Conservation (phyloP, 2,113 vertebrate species). For the Anarrhichthys ocellatus region DNA sequence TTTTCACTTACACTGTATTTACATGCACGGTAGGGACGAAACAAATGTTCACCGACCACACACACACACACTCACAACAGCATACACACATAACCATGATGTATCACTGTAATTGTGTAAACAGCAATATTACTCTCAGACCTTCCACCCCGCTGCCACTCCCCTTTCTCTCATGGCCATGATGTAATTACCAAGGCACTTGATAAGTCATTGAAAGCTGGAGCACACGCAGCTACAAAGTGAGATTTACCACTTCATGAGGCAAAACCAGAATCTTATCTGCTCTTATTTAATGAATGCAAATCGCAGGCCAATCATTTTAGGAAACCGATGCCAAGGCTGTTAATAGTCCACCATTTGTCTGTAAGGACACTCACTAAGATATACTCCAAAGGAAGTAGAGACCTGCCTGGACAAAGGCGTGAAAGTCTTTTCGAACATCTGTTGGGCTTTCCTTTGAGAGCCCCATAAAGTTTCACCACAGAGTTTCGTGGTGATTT, state of each 20-base stretch:
- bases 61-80: conserved; percentile 58
- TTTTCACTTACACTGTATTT: conserved; percentile 69
- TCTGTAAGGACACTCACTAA: conserved; percentile 8
- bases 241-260: conserved; percentile 49
- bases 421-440: conserved; percentile 61
- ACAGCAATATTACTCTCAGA: conserved; percentile 63
- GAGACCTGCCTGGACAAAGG: conserved; percentile 48
- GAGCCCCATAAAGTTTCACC: conserved; percentile 79
- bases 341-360: conserved; percentile 32
- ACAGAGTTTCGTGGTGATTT: conserved; percentile 74
- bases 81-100: conserved; percentile 60
- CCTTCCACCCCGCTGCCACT: conserved; percentile 55
- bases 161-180: conserved; percentile 58
- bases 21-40: conserved; percentile 64
- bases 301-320: conserved; percentile 42
- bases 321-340: conserved; percentile 17
- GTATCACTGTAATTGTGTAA: conserved; percentile 67
- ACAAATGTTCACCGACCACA: conserved; percentile 72
- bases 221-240: conserved; percentile 31
- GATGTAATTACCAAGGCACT: conserved; percentile 83
- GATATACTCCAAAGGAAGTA: conserved; percentile 24
- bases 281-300: conserved; percentile 43
- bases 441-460: conserved; percentile 79
- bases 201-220: conserved; percentile 81
- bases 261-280: conserved; percentile 30